phyloP scores from a whole-genome alignment of 2,113 vertebrate species.

The Pteropus alecto region DNA sequence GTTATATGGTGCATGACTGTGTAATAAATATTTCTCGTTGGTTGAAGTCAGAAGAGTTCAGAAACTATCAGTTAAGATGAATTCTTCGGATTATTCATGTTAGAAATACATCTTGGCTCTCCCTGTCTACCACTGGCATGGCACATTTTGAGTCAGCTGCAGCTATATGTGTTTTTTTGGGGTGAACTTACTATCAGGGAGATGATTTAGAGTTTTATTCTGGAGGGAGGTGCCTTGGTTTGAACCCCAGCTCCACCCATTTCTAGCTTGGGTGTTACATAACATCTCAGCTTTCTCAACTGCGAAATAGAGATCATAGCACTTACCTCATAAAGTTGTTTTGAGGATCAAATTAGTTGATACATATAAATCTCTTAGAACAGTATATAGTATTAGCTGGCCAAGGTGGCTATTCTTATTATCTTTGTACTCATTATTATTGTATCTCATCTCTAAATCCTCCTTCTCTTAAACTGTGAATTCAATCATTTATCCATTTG shows the following conservation, averaged over 20 bases:
- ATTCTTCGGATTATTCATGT: neutral
- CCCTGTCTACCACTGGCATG: neutral
- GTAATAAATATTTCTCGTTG: neutral
- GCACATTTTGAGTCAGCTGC: neutral
- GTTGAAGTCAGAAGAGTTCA: neutral
- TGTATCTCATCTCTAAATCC: neutral
- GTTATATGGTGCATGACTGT: neutral
- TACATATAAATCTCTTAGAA: neutral
- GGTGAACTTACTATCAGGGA: neutral
- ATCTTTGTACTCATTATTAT: neutral
- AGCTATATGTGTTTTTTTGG: neutral
- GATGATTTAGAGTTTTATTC: neutral
- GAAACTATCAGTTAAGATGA: neutral
- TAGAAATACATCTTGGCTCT: neutral
- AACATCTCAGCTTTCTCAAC: neutral
- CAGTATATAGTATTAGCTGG: neutral
- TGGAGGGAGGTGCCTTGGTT: neutral
- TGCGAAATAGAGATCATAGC: neutral
- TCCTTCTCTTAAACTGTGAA: neutral
- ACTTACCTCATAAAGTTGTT: neutral
- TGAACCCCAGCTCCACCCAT: neutral
- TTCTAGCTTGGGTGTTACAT: neutral
- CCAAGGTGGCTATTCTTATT: neutral
- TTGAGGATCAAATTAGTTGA: neutral
- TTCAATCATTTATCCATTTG: neutral